Percentiles rank a stretch among this genome's conserved stretches.
Conservation (phyloP, 2,113 vertebrate species). For the Phainopepla nitens region DNA sequence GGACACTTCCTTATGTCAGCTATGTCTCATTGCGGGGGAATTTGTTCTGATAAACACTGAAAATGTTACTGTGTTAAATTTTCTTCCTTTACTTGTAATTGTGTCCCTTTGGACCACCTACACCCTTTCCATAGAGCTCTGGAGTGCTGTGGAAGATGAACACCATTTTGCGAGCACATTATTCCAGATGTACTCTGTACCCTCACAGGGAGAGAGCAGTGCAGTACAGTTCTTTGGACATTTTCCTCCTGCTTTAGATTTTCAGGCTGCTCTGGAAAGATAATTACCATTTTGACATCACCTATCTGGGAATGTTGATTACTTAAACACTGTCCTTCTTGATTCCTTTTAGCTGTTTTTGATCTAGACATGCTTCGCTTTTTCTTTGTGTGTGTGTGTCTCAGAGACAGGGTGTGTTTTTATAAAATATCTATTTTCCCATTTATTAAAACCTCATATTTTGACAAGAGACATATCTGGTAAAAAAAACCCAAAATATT, state of each 20-base stretch:
- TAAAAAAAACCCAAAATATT: neutral
- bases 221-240: neutral
- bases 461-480: neutral
- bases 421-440: neutral
- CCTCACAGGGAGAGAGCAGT: neutral
- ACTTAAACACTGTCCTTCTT: neutral
- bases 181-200: neutral
- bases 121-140: neutral
- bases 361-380: neutral
- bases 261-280: constrained; percentile 2
- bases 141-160: neutral
- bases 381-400: neutral
- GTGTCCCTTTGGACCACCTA: constrained; percentile 23
- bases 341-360: neutral
- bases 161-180: neutral
- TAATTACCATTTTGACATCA: constrained; percentile 22
- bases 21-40: constrained; percentile 36
- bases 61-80: neutral
- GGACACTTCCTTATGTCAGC: neutral
- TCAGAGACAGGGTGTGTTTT: neutral
- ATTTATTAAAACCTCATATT: neutral
- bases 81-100: neutral
- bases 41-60: constrained; percentile 27
- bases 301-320: neutral
- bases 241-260: neutral